Conservation (phyloP, 2,797 vertebrate species). For the Amazona finschi region DNA sequence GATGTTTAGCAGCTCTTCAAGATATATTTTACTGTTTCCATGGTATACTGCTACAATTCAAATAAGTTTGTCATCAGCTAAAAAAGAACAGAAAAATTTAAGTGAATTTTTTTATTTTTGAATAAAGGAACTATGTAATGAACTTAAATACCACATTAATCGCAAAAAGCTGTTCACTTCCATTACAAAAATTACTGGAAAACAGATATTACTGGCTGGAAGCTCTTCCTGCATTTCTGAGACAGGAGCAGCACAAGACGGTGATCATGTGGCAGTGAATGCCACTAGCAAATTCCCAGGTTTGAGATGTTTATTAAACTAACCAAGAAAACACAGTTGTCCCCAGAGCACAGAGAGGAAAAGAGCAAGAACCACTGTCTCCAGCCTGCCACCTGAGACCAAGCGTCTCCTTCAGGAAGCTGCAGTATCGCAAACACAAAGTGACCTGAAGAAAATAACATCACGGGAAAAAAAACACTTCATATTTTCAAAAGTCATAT, state of each 20-base stretch:
- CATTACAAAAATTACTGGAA: not conserved
- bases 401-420: not conserved
- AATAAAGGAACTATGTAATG: not conserved
- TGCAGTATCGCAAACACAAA: not conserved
- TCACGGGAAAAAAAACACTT: not conserved
- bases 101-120: not conserved
- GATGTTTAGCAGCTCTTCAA: not conserved
- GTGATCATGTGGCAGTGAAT: rapidly evolving
- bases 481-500: not conserved
- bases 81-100: not conserved
- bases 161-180: not conserved
- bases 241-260: rapidly evolving
- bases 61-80: not conserved
- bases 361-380: not conserved
- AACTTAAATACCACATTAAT: not conserved
- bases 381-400: not conserved
- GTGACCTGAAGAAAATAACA: not conserved
- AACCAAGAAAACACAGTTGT: not conserved
- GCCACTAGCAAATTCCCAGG: not conserved
- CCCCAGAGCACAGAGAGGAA: not conserved
- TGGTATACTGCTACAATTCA: not conserved
- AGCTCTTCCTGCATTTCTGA: not conserved
- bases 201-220: not conserved
- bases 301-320: not conserved
- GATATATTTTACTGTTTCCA: not conserved